These are phyloP conservation scores for Noctua janthina DNA, from an alignment of 2,888 invertebrate genomes.

Conservation along the genomic window DNA sequence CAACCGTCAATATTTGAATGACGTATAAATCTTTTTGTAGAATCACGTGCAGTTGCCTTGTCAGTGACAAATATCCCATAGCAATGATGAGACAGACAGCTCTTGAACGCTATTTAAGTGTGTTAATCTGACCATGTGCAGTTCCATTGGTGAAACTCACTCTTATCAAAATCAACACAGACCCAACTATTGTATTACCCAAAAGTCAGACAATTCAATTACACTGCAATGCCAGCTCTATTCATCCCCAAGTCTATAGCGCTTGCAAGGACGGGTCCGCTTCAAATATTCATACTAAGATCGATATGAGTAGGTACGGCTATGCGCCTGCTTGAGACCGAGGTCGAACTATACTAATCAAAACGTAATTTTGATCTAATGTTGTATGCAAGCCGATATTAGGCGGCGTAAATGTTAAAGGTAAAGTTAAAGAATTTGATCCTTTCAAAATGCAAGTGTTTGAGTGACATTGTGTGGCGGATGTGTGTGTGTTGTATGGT, in stretches of 20 bases:
- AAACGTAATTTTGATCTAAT: constrained; percentile 84
- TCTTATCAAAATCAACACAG: too few species aligned
- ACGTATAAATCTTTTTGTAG: neutral
- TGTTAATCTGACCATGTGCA: neutral
- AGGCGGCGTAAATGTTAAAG: constrained; percentile 60
- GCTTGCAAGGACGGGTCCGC: constrained; percentile 83
- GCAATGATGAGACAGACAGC: neutral
- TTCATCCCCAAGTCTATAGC: constrained; percentile 71
- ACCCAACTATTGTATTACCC: neutral
- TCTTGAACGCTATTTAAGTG: neutral
- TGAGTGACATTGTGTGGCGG: constrained; percentile 43
- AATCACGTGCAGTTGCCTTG: neutral
- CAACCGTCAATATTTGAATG: constrained; percentile 7
- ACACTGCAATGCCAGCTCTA: constrained; percentile 42
- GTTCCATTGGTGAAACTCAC: neutral
- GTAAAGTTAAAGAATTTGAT: constrained; percentile 61
- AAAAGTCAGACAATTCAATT: constrained; percentile 40
- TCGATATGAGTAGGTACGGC: constrained; percentile 84
- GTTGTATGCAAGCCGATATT: constrained; percentile 78
- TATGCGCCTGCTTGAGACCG: constrained; percentile 80
- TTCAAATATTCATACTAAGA: constrained; percentile 89
- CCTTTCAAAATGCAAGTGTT: constrained; percentile 52
- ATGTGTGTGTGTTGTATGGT: constrained; percentile 8
- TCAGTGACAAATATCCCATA: neutral
- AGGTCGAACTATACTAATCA: constrained; percentile 84